Evolutionary conservation across 2,113 vertebrate genomes (phyloP).

Genomic region (Ochotona princeps): DNA sequence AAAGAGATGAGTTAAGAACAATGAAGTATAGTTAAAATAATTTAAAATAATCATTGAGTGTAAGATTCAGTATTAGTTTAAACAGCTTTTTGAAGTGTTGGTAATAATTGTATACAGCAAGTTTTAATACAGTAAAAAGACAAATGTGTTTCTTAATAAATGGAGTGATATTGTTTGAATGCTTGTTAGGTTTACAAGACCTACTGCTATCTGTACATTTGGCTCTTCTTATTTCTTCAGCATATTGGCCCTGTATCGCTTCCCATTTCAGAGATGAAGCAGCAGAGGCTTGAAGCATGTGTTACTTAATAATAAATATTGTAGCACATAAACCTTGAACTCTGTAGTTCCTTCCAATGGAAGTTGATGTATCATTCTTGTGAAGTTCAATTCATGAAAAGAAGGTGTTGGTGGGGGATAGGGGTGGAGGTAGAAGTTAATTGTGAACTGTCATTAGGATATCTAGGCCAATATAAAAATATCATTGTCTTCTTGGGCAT

Average conservation of each 20-base stretch:
- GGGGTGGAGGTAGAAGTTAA: too few species aligned
- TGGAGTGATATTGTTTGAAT: background rate
- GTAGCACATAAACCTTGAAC: background rate
- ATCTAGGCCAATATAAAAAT: background rate
- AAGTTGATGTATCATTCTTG: background rate
- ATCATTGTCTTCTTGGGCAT: background rate
- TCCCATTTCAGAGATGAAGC: background rate
- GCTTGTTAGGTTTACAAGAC: background rate
- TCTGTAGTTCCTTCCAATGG: background rate
- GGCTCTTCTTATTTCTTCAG: background rate
- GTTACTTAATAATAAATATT: background rate
- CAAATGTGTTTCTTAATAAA: background rate
- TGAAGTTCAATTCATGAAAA: background rate
- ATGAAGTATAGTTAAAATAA: background rate
- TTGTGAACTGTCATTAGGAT: background rate
- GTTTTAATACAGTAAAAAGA: constrained; percentile 11
- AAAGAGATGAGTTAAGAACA: background rate
- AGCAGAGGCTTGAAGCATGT: background rate
- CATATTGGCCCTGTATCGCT: background rate
- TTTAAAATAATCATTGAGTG: background rate
- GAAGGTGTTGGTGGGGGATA: background rate
- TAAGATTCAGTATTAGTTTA: background rate
- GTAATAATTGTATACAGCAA: background rate
- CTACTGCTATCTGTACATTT: background rate
- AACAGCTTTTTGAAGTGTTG: background rate